Conservation (phyloP, 2,888 invertebrate genomes). For the Dryadula phaetusa region DNA sequence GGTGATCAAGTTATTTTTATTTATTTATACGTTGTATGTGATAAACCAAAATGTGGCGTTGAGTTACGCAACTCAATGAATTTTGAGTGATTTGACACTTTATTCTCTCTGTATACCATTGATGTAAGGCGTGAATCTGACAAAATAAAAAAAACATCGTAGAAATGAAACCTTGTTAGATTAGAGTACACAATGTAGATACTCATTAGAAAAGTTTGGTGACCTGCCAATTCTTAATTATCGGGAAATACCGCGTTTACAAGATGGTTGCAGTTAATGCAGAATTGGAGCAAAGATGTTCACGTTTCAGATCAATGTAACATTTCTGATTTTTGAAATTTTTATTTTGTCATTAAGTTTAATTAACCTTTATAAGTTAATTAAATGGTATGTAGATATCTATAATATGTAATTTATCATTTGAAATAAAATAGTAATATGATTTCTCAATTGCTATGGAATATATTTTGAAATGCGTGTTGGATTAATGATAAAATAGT, state of each 20-base stretch:
- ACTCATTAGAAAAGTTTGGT: conserved; percentile 22
- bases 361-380: too few relatives aligned
- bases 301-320: background rate
- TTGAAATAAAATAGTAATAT: too few relatives aligned
- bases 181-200: conserved; percentile 15
- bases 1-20: too few relatives aligned
- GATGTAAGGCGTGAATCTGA: too few relatives aligned
- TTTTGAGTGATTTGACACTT: too few relatives aligned
- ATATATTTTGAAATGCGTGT: too few relatives aligned
- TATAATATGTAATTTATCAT: too few relatives aligned
- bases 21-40: background rate
- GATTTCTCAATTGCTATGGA: too few relatives aligned
- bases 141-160: background rate
- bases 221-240: conserved; percentile 26
- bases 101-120: too few relatives aligned
- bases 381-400: too few relatives aligned
- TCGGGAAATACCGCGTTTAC: conserved; percentile 1
- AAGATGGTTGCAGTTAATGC: conserved; percentile 3
- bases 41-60: background rate
- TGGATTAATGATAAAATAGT: too few relatives aligned
- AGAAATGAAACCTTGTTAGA: conserved; percentile 15
- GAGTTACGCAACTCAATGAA: too few relatives aligned
- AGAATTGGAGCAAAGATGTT: background rate
- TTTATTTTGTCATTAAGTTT: background rate
- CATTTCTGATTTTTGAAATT: conserved; percentile 3